Conservation (phyloP, 2,797 vertebrate species). For the Spizella passerina region DNA sequence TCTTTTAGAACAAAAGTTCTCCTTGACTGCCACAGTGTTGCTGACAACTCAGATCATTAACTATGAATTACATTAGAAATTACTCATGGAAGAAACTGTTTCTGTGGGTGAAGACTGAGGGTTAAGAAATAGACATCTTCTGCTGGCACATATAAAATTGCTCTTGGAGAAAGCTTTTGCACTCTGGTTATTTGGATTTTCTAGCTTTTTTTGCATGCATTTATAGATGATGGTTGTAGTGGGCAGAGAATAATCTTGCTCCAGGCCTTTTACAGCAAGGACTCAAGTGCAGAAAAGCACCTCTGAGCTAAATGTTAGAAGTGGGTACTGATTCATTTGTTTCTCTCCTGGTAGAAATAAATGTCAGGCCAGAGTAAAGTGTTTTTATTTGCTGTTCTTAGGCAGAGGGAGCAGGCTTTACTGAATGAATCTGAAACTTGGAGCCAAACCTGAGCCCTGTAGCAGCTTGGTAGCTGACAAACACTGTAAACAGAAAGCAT, state of each 20-base stretch:
- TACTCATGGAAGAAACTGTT: neutral
- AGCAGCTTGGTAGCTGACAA: neutral
- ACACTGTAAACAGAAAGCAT: neutral
- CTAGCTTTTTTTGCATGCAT: neutral
- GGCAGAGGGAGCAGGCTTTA: neutral
- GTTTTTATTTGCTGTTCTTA: neutral
- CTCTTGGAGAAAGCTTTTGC: neutral
- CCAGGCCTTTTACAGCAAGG: neutral
- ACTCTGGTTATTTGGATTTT: neutral
- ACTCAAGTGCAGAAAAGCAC: neutral
- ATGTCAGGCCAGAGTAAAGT: neutral
- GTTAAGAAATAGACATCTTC: neutral
- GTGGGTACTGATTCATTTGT: neutral
- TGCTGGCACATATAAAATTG: neutral
- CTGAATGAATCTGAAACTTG: neutral
- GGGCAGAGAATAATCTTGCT: neutral
- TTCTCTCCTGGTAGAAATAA: neutral
- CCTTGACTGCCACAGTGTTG: neutral
- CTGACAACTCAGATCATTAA: neutral
- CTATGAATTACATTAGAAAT: neutral
- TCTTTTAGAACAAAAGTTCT: neutral
- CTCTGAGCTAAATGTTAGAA: neutral
- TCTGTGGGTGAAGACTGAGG: neutral
- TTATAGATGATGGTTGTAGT: neutral
- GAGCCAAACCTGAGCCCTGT: neutral